phyloP scores from a whole-genome alignment of 2,113 vertebrate species.

The Labrus mixtus region DNA sequence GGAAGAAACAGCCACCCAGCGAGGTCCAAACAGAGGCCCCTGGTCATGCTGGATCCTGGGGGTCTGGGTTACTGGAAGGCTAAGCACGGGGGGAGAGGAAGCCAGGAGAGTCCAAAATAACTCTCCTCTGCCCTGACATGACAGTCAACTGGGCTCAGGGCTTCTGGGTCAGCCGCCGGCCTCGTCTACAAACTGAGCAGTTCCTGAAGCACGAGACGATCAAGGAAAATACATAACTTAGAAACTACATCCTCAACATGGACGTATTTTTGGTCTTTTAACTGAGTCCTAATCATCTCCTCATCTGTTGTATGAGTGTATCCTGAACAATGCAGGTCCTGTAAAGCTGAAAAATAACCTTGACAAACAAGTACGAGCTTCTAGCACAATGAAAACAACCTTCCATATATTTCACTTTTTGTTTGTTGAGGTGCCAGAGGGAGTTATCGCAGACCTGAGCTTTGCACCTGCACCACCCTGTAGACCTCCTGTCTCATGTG shows the following conservation, averaged over 20 bases:
- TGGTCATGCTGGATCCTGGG: constrained; percentile 71
- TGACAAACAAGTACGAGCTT: too few species aligned
- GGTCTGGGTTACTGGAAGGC: constrained; percentile 79
- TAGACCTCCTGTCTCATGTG: neutral
- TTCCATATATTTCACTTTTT: too few species aligned
- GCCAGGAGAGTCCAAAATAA: constrained; percentile 77
- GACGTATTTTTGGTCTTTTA: too few species aligned
- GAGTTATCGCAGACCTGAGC: too few species aligned
- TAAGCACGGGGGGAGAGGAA: constrained; percentile 73
- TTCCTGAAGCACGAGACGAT: neutral
- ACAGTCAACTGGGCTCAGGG: constrained; percentile 43
- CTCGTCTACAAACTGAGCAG: constrained; percentile 9
- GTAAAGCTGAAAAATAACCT: too few species aligned
- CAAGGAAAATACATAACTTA: neutral
- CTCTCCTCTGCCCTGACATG: constrained; percentile 61
- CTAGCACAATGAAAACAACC: too few species aligned
- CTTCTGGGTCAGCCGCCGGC: constrained; percentile 43
- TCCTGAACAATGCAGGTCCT: too few species aligned
- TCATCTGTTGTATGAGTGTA: too few species aligned
- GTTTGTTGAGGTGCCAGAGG: too few species aligned
- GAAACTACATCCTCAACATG: neutral
- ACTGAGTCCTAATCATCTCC: too few species aligned
- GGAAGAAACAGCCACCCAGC: constrained; percentile 80
- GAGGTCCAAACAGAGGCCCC: constrained; percentile 77
- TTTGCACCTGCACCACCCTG: neutral